Evolutionary conservation across 2,888 invertebrate genomes (phyloP), one percentile per base, ranked within the genome.

Genomic region (Diarsia dahlii): DNA sequence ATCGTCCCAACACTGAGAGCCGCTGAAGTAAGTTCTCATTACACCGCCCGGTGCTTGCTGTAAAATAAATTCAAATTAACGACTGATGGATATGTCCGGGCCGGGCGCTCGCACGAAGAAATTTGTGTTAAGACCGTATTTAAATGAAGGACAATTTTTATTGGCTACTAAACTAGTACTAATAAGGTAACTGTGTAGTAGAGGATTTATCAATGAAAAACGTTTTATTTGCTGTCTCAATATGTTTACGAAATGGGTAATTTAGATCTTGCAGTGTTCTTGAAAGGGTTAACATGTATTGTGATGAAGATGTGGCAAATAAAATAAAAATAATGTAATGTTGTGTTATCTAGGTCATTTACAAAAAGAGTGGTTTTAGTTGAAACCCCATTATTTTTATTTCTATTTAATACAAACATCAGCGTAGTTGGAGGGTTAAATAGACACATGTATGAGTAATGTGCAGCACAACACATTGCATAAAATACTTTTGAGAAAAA

Each of bases 11-110:
- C 83, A 65, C 68, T 54, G 69, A 73, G 76, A 67, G 82, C 64
- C 71, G 28, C 63, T 72, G 67, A 76, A 85, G 77, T 84, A 86
- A 89, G 81, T 84, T 74, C 87, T 90, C 91, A 91, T 92, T 92
- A 92, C 89, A 88, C 84, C 87, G 86, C 88, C 84, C 87, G 86
- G 86, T 89, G 90, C 86, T 80, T 81, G 90, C 88, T 88, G 89
- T 90, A 90, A 92, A 94, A 94, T 94, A 94, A 95, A 95, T 94
- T 94, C 92, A 93, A 94, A 94, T 94, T 93, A 94, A 91, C 91
- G 81, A 87, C 90, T 91, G 91, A 94, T 90, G 89, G 90, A 92
- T 91, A 90, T 87, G 88, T 91, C 90, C 90, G 88, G 87, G 76
- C 78, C 84, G 69, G 63, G 76, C 67, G 84, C 75, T 63, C 58